Base-by-base conservation (phyloP, 2,797 vertebrate species). In the Chromobotia macracanthus region DNA sequence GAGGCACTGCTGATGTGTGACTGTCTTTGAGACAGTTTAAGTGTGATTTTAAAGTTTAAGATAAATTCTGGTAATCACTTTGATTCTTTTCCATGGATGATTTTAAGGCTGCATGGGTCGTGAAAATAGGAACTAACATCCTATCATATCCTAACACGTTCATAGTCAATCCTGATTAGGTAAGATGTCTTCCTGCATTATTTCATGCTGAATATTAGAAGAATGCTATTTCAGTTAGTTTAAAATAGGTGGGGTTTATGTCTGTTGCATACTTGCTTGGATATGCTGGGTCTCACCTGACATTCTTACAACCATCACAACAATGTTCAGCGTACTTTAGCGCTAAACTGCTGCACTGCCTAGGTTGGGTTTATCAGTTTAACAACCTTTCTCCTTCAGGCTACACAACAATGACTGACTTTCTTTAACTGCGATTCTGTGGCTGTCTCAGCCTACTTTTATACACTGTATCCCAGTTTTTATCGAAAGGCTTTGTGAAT, bases 401-500 rank as follows among this genome's bases (percentile, higher is more conserved):
- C 25, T 0, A 58, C 56, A 58, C 56, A 58, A 25, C 56, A 58
- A 13, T 31, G 58, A 31, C 31, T 63, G 7, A 63, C 16, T 63
- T 13, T 63, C 15, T 63, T 31, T 61, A 1, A 15, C 6, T 63
- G 60, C 5, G 28, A 35, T n/a, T 63, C 23, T 35, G 9, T 63
- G 60, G 25, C 16, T 10, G 31, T 18, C 35, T 63, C 18, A 8
- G 16, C 60, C 25, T 63, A 9, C 16, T 63, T 35, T 63, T 63
- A 63, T n/a, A 18, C 0, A 9, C 60, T 4, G 5, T 58, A 63
- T 35, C 18, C 60, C 60, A 63, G 60, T 63, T 15, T 9, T 38
- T 63, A 63, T 63, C 60, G 5, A 63, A 28, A 38, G 60, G 60
- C 18, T 63, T 63, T 63, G 28, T 63, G 28, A 63, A 63, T 60